phyloP scores from a whole-genome alignment of 2,797 vertebrate species.

The Alosa sapidissima region DNA sequence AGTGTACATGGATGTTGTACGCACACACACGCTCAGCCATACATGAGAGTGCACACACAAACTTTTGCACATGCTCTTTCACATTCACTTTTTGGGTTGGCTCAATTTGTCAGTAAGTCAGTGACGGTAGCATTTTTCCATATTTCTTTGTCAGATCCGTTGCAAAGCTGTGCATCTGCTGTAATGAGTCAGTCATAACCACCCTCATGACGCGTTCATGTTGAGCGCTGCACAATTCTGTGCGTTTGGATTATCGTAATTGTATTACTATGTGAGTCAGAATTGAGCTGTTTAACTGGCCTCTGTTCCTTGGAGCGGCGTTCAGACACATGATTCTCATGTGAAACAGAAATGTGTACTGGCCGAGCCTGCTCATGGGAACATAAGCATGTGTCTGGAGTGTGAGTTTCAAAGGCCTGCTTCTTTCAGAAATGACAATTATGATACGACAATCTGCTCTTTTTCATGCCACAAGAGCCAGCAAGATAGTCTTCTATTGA shows the following conservation, averaged over 20 bases:
- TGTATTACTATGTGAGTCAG: slow-evolving; percentile 16
- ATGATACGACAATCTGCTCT: background rate
- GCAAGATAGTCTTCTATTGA: background rate
- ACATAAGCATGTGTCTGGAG: background rate
- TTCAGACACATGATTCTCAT: background rate
- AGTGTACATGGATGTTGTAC: background rate
- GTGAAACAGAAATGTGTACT: background rate
- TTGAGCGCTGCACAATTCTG: background rate
- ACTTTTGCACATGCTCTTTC: background rate
- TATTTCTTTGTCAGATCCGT: background rate
- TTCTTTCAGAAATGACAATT: background rate
- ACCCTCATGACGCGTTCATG: background rate
- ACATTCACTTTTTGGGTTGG: background rate
- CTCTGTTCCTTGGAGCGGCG: background rate
- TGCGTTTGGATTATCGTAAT: slow-evolving; percentile 18
- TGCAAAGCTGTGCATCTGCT: background rate
- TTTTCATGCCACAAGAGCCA: background rate
- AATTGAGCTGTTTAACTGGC: background rate
- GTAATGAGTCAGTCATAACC: background rate
- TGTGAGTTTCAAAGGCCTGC: background rate
- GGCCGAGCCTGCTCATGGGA: background rate
- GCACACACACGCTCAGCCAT: background rate
- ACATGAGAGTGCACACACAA: background rate
- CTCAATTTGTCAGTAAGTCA: background rate
- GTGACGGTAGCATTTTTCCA: background rate